phyloP scores from a whole-genome alignment of 2,888 invertebrate genomes.

The Pseudococcus jackbeardsleyi region DNA sequence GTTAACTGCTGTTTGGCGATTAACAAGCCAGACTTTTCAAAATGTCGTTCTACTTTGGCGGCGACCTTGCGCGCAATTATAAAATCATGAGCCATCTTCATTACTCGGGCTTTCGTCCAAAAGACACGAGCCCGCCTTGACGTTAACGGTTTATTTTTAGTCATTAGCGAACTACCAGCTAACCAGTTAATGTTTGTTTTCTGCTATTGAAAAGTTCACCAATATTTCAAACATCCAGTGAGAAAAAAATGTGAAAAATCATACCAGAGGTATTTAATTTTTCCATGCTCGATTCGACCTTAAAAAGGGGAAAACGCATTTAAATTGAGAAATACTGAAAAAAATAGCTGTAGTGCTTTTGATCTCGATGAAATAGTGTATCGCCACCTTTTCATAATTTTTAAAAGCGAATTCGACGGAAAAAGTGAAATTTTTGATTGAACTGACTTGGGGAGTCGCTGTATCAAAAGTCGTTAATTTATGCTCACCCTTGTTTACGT shows the following conservation, averaged over 20 bases:
- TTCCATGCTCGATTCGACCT: not conserved
- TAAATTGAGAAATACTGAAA: not conserved
- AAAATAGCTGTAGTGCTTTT: not conserved
- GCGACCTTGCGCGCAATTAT: conserved; percentile 50
- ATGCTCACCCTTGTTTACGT: not conserved
- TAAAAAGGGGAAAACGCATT: not conserved
- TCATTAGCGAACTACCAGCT: conserved; percentile 35
- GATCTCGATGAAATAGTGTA: not conserved
- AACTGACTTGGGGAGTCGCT: not conserved
- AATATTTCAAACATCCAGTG: not conserved
- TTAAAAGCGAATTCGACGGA: not conserved
- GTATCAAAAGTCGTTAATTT: not conserved
- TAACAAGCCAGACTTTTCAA: conserved; percentile 44
- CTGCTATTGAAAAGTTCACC: conserved; percentile 18
- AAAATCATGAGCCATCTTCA: conserved; percentile 51
- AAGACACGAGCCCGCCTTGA: conserved; percentile 37
- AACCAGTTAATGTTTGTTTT: conserved; percentile 31
- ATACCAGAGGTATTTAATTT: not conserved
- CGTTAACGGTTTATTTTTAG: conserved; percentile 52
- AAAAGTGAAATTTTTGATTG: not conserved
- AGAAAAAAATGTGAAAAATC: not conserved
- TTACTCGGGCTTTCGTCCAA: conserved; percentile 31
- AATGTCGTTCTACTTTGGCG: conserved; percentile 40
- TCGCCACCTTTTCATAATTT: not conserved
- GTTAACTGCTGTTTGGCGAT: conserved; percentile 38